Conservation (phyloP, 2,113 vertebrate genomes). For the Lepidothrix coronata region DNA sequence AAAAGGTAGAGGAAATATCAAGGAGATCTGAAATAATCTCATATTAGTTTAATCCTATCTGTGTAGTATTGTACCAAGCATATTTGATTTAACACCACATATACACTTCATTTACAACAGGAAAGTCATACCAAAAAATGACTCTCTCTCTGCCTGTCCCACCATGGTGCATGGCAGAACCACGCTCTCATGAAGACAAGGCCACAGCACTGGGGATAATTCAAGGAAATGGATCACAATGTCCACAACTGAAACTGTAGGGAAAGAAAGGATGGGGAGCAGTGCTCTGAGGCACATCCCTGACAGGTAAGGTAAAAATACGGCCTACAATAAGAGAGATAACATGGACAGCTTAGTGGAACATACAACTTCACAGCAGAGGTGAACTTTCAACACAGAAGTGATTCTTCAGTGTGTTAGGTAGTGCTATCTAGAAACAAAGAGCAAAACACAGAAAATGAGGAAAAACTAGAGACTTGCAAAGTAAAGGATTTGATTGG, state of each 20-base stretch:
- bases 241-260: neutral
- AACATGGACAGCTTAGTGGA: neutral
- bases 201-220: neutral
- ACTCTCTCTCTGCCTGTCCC: neutral
- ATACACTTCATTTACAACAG: neutral
- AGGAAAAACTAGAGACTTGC: neutral
- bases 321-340: neutral
- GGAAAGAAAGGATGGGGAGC: neutral
- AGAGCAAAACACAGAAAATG: neutral
- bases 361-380: neutral
- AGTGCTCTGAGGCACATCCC: neutral
- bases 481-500: neutral
- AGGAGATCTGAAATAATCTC: conserved; percentile 6
- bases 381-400: neutral
- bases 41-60: neutral
- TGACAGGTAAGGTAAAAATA: neutral
- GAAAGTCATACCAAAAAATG: neutral
- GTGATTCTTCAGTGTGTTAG: neutral
- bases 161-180: rapidly evolving
- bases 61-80: neutral
- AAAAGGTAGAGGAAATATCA: conserved; percentile 14
- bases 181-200: rapidly evolving
- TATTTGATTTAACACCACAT: neutral
- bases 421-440: neutral
- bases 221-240: neutral